A percentile compares a stretch with the other conserved stretches of the same genome.
phyloP scores from a whole-genome alignment of 1,140 invertebrate genomes.

The Lepidurus packardi region DNA sequence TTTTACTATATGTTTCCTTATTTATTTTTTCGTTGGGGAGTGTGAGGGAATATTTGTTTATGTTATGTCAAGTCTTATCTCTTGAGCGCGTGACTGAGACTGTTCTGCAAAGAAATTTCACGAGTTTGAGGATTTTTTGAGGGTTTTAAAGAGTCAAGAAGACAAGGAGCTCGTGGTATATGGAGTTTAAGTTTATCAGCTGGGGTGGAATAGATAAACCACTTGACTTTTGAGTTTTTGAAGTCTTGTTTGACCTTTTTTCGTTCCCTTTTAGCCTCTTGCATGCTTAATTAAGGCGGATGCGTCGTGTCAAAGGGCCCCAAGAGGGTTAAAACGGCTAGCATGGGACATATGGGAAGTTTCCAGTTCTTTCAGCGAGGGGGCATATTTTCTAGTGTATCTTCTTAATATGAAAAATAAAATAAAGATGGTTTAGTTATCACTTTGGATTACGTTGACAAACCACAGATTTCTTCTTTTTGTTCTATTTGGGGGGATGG shows the following conservation, averaged over 20 bases:
- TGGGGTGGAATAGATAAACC: neutral
- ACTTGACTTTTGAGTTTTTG: neutral
- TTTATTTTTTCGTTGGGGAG: neutral
- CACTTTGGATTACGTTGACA: too few relatives aligned
- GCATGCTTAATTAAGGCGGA: slow-evolving; percentile 10
- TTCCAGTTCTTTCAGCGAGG: neutral
- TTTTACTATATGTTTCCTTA: neutral
- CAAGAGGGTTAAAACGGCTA: neutral
- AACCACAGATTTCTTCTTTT: too few relatives aligned
- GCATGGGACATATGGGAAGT: slow-evolving; percentile 6
- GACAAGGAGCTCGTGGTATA: neutral
- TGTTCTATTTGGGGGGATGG: too few relatives aligned
- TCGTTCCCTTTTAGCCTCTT: neutral
- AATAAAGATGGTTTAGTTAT: too few relatives aligned
- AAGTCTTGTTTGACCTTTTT: slow-evolving; percentile 10
- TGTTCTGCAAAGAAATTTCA: neutral
- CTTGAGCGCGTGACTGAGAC: neutral
- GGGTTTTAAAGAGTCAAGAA: neutral
- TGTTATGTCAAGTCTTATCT: neutral
- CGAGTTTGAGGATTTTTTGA: too few relatives aligned
- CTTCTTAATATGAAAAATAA: neutral
- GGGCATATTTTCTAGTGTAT: neutral
- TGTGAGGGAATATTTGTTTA: neutral
- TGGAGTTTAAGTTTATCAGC: neutral
- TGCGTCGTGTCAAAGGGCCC: slow-evolving; percentile 4